Evolutionary conservation across 2,113 vertebrate species (phyloP).

Genomic region (Pollachius pollachius): DNA sequence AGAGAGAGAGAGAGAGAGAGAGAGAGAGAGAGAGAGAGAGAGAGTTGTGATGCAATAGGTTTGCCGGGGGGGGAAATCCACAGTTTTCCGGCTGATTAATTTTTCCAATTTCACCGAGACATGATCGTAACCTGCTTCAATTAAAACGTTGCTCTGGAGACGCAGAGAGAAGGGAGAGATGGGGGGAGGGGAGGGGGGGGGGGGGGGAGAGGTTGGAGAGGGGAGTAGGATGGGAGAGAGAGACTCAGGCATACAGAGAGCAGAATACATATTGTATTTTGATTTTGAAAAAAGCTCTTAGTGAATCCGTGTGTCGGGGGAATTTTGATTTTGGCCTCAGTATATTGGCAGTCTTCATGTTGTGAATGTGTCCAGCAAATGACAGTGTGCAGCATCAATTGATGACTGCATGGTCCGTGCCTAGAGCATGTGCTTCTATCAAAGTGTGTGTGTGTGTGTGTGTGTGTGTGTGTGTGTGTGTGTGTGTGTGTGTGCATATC

Average conservation of each 20-base stretch:
- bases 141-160: conserved; percentile 70
- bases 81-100: conserved; percentile 73
- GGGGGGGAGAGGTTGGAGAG: background rate
- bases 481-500: conserved; percentile 3
- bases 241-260: too few relatives aligned
- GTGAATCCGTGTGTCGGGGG: conserved; percentile 2
- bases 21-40: background rate
- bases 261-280: too few relatives aligned
- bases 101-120: conserved; percentile 73
- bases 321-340: too few relatives aligned
- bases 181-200: conserved; percentile 23
- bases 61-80: conserved; percentile 76
- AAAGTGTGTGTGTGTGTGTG: conserved; percentile 8
- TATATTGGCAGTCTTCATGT: too few relatives aligned
- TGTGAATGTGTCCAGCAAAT: too few relatives aligned
- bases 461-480: conserved; percentile 1
- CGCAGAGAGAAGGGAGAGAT: too few relatives aligned
- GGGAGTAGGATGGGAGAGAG: too few relatives aligned
- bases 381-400: too few relatives aligned
- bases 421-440: background rate
- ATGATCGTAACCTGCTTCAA: conserved; percentile 69
- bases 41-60: conserved; percentile 46
- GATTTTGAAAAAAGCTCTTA: too few relatives aligned
- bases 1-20: background rate
- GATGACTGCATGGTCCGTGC: too few relatives aligned